These are phyloP conservation scores for Turritopsis dohrnii DNA, from an alignment of 30 jellyfish, hydroid and myxozoan genomes.

Conservation along the genomic window DNA sequence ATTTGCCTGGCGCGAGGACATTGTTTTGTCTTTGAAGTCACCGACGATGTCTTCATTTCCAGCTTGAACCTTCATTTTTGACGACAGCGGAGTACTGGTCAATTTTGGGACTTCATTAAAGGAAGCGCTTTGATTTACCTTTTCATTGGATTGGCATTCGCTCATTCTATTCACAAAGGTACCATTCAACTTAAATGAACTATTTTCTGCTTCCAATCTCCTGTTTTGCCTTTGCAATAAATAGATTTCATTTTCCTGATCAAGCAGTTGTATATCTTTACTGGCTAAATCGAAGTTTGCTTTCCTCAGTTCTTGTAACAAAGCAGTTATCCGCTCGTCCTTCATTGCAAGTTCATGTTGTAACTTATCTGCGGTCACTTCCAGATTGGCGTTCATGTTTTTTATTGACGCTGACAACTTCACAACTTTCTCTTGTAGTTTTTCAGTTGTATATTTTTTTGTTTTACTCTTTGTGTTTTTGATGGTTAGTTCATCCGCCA, in stretches of 20 bases:
- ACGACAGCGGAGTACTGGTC: not conserved
- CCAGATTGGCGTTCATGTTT: not conserved
- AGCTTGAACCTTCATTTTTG: not conserved
- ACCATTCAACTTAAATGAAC: not conserved
- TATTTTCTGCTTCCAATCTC: not conserved
- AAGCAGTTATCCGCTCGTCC: not conserved
- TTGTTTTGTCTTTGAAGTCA: not conserved
- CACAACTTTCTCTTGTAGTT: not conserved
- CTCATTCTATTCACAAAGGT: not conserved
- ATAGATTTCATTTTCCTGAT: conserved; percentile 3
- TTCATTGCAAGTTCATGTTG: not conserved
- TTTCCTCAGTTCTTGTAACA: not conserved
- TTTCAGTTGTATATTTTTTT: not conserved
- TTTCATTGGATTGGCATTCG: not conserved
- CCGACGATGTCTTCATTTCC: not conserved
- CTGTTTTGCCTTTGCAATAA: not conserved
- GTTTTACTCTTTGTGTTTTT: not conserved
- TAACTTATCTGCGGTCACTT: not conserved
- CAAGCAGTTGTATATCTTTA: not conserved
- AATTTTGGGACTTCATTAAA: not conserved
- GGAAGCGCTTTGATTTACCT: not conserved
- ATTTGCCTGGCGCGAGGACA: not conserved
- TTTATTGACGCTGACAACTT: not conserved
- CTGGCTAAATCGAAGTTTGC: not conserved
- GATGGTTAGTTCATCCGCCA: not conserved